These are phyloP conservation scores for Phragmatobia fuliginosa DNA, from an alignment of 2,888 invertebrate species.

Conservation along the genomic window DNA sequence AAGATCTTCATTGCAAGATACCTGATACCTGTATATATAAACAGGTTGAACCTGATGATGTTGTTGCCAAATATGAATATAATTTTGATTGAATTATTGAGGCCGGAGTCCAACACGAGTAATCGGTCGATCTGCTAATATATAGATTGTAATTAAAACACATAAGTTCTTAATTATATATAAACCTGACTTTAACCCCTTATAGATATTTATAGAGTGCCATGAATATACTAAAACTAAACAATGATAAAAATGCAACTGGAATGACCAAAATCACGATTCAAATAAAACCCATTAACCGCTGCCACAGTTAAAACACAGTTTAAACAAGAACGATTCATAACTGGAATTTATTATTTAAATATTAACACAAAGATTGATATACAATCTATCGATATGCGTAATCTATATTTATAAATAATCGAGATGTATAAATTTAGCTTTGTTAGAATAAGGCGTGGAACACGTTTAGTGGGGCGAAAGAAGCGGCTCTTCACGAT, in stretches of 20 bases:
- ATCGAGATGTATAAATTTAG: slow-evolving; percentile 68
- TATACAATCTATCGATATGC: slow-evolving; percentile 60
- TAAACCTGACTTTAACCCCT: too few species aligned
- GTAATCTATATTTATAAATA: slow-evolving; percentile 71
- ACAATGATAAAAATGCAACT: not conserved
- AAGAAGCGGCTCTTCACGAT: slow-evolving; percentile 62
- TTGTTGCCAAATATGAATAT: not conserved
- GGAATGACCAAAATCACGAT: slow-evolving; percentile 51
- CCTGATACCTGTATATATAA: too few species aligned
- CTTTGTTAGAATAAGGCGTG: slow-evolving; percentile 64
- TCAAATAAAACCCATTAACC: slow-evolving; percentile 58
- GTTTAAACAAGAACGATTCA: slow-evolving; percentile 57
- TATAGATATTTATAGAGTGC: too few species aligned
- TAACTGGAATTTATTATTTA: slow-evolving; percentile 71
- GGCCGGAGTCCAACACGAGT: not conserved
- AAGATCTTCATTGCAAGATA: not conserved
- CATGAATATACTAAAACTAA: too few species aligned
- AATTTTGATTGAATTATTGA: not conserved
- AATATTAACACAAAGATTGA: slow-evolving; percentile 72
- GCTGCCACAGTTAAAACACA: slow-evolving; percentile 46
- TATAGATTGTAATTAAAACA: not conserved
- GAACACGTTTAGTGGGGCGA: slow-evolving; percentile 63
- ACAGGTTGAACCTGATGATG: not conserved
- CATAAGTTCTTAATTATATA: not conserved
- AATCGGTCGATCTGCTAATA: not conserved